These are phyloP conservation scores for Phocides pigmalion DNA, from an alignment of 1,140 invertebrate genomes.

Conservation along the genomic window DNA sequence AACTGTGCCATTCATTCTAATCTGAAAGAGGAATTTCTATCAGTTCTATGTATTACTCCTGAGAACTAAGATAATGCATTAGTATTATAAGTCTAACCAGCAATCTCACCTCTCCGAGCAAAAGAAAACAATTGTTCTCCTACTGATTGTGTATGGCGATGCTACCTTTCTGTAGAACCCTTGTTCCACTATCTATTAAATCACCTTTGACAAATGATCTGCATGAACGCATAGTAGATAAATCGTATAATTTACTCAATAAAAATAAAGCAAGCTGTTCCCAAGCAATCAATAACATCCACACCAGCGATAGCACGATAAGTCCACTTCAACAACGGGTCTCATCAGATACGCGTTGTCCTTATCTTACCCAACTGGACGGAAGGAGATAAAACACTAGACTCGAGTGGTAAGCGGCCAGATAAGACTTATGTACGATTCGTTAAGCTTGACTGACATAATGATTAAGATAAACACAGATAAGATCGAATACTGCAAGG, in stretches of 20 bases:
- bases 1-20: too few relatives aligned
- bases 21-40: too few relatives aligned
- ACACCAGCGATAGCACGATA: constrained; percentile 15
- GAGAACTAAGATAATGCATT: too few relatives aligned
- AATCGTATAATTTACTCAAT: neutral
- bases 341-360: constrained; percentile 14
- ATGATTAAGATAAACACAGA: constrained; percentile 30
- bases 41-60: too few relatives aligned
- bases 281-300: constrained; percentile 12
- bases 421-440: constrained; percentile 22
- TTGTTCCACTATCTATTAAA: too few relatives aligned
- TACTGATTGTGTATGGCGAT: too few relatives aligned
- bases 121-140: too few relatives aligned
- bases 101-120: too few relatives aligned
- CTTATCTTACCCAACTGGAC: constrained; percentile 17
- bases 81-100: too few relatives aligned
- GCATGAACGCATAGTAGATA: neutral
- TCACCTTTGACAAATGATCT: neutral
- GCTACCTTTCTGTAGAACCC: too few relatives aligned
- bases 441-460: constrained; percentile 27
- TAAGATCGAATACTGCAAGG: neutral
- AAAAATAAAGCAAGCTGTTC: neutral
- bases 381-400: constrained; percentile 26
- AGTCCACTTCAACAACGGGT: constrained; percentile 2
- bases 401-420: constrained; percentile 12